Percentiles rank a stretch among this genome's conserved stretches.
These are phyloP conservation scores for Coreius guichenoti DNA, from an alignment of 2,797 vertebrate genomes.

Conservation along the genomic window DNA sequence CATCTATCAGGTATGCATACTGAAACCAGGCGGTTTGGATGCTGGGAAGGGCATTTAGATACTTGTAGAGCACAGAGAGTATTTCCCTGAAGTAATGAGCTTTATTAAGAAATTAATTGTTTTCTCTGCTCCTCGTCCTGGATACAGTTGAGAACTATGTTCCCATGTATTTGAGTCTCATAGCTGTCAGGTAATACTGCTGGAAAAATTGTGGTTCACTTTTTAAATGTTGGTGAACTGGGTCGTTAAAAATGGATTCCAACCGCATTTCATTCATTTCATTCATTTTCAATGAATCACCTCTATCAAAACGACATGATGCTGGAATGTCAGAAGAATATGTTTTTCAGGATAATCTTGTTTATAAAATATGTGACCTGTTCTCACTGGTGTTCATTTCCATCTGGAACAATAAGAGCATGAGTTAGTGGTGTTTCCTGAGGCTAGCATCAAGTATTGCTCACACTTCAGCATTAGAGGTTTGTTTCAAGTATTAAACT, in stretches of 20 bases:
- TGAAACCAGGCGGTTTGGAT: conserved; percentile 28
- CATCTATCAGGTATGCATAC: conserved; percentile 43
- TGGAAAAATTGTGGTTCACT: not conserved
- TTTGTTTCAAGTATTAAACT: not conserved
- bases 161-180: conserved; percentile 8
- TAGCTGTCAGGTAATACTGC: not conserved
- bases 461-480: not conserved
- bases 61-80: conserved; percentile 58
- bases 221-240: not conserved
- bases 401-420: not conserved
- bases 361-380: conserved; percentile 22
- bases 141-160: conserved; percentile 34
- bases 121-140: conserved; percentile 64
- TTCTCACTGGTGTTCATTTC: not conserved
- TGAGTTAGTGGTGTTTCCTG: not conserved
- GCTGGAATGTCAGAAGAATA: conserved; percentile 7
- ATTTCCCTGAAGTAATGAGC: conserved; percentile 66
- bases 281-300: not conserved
- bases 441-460: conserved; percentile 2
- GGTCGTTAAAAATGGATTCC: not conserved
- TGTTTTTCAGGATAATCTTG: conserved; percentile 25
- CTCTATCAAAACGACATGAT: not conserved
- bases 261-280: not conserved
- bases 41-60: not conserved
- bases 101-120: conserved; percentile 58